Evolutionary conservation across 2,797 vertebrate genomes (phyloP).

Genomic region (Macroramphosus scolopax): DNA sequence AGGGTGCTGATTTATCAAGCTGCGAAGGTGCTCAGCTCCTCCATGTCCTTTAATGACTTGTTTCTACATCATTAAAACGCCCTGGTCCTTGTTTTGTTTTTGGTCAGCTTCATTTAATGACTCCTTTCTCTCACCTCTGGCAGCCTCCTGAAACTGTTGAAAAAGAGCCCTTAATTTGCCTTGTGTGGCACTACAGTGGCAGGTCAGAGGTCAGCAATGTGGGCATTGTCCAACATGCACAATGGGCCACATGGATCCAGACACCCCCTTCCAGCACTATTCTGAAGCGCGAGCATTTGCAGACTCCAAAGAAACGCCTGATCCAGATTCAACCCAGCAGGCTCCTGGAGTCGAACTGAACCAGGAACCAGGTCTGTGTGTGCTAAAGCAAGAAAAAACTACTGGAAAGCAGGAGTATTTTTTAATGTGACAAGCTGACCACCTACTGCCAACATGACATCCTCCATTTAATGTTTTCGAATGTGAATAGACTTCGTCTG

Average conservation of each 20-base stretch:
- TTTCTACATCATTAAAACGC: constrained; percentile 2
- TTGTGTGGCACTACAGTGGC: constrained; percentile 28
- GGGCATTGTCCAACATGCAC: constrained; percentile 63
- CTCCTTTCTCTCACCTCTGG: constrained; percentile 43
- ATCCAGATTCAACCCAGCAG: constrained; percentile 21
- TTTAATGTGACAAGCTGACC: constrained; percentile 65
- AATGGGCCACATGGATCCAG: constrained; percentile 41
- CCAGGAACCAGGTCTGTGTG: constrained; percentile 34
- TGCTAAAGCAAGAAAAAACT: constrained; percentile 40
- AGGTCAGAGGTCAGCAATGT: constrained; percentile 69
- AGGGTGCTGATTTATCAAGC: not conserved
- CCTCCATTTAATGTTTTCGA: constrained; percentile 55
- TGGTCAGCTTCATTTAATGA: constrained; percentile 52
- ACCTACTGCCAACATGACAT: constrained; percentile 67
- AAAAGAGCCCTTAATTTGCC: constrained; percentile 32
- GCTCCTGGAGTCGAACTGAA: constrained; percentile 32
- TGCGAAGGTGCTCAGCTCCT: no score
- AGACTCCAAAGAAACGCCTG: constrained; percentile 2
- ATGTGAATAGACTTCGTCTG: constrained; percentile 65
- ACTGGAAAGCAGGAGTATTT: constrained; percentile 39
- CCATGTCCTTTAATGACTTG: constrained; percentile 6
- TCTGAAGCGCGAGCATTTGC: constrained; percentile 18
- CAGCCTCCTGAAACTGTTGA: constrained; percentile 37
- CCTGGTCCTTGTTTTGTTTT: constrained; percentile 12
- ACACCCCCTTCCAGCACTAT: constrained; percentile 18